Evolutionary conservation across 2,888 invertebrate species (phyloP).

Genomic region (Hypolimnas misippus): DNA sequence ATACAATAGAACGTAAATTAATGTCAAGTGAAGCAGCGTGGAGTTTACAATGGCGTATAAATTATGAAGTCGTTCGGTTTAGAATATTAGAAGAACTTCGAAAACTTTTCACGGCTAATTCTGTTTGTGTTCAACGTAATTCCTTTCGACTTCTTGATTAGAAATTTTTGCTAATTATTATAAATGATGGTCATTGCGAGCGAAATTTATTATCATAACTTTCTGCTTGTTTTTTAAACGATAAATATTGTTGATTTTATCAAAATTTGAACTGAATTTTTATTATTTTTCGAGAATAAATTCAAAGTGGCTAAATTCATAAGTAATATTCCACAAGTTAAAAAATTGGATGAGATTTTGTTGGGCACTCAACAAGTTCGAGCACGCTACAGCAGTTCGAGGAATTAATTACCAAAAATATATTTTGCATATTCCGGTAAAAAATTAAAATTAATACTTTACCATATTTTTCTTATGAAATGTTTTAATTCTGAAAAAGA

Average conservation of each 20-base stretch:
- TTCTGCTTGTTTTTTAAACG: not conserved
- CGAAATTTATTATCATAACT: not conserved
- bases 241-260: not conserved
- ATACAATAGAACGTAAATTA: conserved; percentile 49
- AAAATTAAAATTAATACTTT: not conserved
- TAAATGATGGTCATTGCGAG: conserved; percentile 8
- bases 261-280: not conserved
- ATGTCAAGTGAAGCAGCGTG: conserved; percentile 43
- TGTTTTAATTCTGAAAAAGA: not conserved
- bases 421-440: conserved; percentile 1
- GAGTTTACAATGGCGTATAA: conserved; percentile 43
- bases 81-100: conserved; percentile 26
- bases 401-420: conserved; percentile 27
- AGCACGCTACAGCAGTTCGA: conserved; percentile 24
- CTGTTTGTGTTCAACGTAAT: conserved; percentile 25
- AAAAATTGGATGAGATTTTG: conserved; percentile 20
- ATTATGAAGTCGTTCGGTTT: conserved; percentile 39
- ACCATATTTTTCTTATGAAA: not conserved
- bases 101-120: conserved; percentile 26
- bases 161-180: conserved; percentile 26
- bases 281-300: not conserved
- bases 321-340: not conserved
- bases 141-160: conserved; percentile 28
- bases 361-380: conserved; percentile 23
- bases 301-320: not conserved